A percentile compares a stretch with the other conserved stretches of the same genome.
Conservation (phyloP, 2,797 vertebrate genomes). For the Chiloscyllium punctatum region DNA sequence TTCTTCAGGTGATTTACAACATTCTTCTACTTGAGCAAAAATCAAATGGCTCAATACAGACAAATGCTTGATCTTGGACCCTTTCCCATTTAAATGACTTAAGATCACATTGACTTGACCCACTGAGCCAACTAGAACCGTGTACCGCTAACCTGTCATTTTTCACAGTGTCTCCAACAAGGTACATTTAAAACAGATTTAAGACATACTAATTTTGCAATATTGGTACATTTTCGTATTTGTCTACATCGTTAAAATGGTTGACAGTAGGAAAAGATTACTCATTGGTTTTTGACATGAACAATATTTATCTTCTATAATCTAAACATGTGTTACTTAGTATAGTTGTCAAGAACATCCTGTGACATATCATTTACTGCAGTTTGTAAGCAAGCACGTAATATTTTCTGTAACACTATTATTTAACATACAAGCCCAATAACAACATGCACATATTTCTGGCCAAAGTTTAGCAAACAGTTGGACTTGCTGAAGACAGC, state of each 20-base stretch:
- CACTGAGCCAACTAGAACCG: not conserved
- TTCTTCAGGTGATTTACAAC: not conserved
- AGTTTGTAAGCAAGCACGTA: conserved; percentile 57
- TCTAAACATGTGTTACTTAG: conserved; percentile 41
- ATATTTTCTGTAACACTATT: conserved; percentile 50
- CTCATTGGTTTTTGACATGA: not conserved
- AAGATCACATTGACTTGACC: not conserved
- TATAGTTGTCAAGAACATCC: conserved; percentile 68
- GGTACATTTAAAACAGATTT: not conserved
- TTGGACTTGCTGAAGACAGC: conserved; percentile 44
- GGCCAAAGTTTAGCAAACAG: conserved; percentile 46
- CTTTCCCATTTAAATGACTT: not conserved
- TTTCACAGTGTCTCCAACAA: not conserved
- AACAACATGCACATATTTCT: conserved; percentile 52
- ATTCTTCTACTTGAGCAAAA: not conserved
- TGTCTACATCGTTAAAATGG: not conserved
- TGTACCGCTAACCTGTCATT: not conserved
- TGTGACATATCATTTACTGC: conserved; percentile 57
- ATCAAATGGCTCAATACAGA: not conserved
- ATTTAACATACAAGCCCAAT: conserved; percentile 39
- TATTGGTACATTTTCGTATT: not conserved
- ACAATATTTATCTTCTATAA: conserved; percentile 49
- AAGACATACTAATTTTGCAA: not conserved
- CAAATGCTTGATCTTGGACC: not conserved
- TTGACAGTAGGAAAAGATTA: not conserved